A percentile compares a stretch with the other conserved stretches of the same genome.
phyloP scores from a whole-genome alignment of 2,797 vertebrate species.

The Pseudochirops cupreus region DNA sequence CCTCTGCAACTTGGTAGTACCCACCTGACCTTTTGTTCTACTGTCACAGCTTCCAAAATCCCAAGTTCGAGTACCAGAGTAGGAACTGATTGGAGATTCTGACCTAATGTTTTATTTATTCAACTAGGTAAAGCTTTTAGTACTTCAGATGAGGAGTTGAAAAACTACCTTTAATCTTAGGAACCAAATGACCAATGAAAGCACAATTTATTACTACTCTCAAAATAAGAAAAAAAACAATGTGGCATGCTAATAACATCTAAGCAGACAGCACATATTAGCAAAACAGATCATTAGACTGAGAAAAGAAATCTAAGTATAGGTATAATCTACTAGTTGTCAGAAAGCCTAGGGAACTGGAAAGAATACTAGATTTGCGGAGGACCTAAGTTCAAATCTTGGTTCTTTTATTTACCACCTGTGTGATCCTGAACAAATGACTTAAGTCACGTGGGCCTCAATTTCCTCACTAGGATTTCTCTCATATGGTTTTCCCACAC shows the following conservation, averaged over 20 bases:
- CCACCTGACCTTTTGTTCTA: neutral
- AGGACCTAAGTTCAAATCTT: neutral
- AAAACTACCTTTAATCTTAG: conserved; percentile 57
- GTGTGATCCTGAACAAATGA: neutral
- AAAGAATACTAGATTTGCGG: neutral
- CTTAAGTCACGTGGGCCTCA: neutral
- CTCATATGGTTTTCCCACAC: neutral
- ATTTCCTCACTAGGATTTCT: neutral
- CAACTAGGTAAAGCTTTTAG: conserved; percentile 10
- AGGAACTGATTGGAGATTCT: neutral
- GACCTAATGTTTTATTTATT: conserved; percentile 45
- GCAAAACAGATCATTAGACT: conserved; percentile 51
- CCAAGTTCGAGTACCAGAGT: neutral
- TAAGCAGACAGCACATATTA: conserved; percentile 55
- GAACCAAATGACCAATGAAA: conserved; percentile 65
- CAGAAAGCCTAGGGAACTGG: neutral
- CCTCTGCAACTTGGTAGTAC: neutral
- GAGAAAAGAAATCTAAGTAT: conserved; percentile 45
- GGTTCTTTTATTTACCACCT: neutral
- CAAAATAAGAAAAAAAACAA: neutral
- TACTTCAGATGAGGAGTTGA: conserved; percentile 10
- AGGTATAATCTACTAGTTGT: conserved; percentile 65
- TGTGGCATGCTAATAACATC: conserved; percentile 59
- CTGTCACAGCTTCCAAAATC: neutral
- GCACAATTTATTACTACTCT: conserved; percentile 55